A percentile compares a stretch with the other conserved stretches of the same genome.
phyloP scores from a whole-genome alignment of 2,797 vertebrate genomes.

The Falco berigora region DNA sequence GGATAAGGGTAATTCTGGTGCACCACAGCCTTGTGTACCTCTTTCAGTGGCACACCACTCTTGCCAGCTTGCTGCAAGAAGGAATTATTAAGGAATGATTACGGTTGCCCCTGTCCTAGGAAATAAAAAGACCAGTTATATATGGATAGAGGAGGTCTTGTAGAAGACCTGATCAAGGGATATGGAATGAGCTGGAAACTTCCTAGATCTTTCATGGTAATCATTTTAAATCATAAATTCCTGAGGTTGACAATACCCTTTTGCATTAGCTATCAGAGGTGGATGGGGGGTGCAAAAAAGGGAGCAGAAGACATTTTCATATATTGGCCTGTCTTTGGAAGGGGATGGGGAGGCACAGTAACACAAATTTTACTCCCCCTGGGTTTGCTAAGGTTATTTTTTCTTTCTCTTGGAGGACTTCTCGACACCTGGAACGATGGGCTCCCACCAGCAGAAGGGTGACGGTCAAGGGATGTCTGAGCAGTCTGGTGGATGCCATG shows the following conservation, averaged over 20 bases:
- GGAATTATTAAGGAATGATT: neutral
- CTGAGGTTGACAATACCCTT: neutral
- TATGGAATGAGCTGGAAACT: neutral
- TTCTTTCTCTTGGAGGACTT: neutral
- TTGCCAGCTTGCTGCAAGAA: neutral
- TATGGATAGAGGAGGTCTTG: neutral
- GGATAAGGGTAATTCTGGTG: neutral
- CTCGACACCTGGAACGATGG: neutral
- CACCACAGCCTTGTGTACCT: neutral
- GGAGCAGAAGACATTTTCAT: neutral
- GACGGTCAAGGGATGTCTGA: conserved; percentile 5
- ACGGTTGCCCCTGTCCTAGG: neutral
- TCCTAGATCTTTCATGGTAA: neutral
- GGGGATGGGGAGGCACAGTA: too few relatives aligned
- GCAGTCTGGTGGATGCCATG: conserved; percentile 31
- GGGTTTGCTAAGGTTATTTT: neutral
- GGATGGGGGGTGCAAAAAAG: neutral
- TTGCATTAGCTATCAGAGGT: neutral
- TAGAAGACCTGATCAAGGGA: neutral
- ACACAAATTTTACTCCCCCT: neutral
- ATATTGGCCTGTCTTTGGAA: neutral
- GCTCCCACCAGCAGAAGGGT: conserved; percentile 52
- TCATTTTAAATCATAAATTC: neutral
- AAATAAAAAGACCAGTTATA: neutral
- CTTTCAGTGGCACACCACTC: neutral